Evolutionary conservation across 2,113 vertebrate species (phyloP), one percentile per base, ranked within the genome.

Genomic region (Brachyhypopomus occidentalis): DNA sequence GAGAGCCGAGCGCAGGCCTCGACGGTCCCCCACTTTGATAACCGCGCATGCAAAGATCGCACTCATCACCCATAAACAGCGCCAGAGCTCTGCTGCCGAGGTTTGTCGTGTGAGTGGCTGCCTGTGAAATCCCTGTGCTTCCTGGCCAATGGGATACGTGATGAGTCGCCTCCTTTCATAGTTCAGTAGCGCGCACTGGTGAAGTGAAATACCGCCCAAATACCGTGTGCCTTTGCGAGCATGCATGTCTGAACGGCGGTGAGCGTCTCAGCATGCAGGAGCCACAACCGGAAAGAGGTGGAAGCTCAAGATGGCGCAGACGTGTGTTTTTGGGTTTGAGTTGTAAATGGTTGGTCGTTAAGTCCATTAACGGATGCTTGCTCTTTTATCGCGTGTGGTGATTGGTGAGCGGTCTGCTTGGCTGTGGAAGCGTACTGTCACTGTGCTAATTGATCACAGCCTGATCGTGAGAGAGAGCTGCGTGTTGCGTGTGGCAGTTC

Each of bases 161-260:
- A 67, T 62, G 41, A 23, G 27, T 75, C 9, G 19, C 45, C 78
- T 78, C 74, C 59, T 56, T 58, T 79, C 75, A 60, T 56, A 77
- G 76, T 81, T 76, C 62, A 71, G 72, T n/a, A 74, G 69, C 59
- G 48, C 20, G 25, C 66, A 9, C 58, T 41, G 70, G 45, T 52
- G 66, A 72, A 78, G 38, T 25, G 12, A 88, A 85, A 85, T 78
- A 56, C 73, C 78, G 38, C 76, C 77, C 67, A 58, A n/a, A n/a
- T n/a, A n/a, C n/a, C n/a, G 72, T 80, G 72, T 70, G 19, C 23
- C 58, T 74, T 83, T 75, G 85, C 80, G 2, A 78, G 84, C 62
- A 34, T 52, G 45, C 64, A 55, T 36, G n/a, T 64, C 30, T 60
- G 73, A 80, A 86, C 71, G 63, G 59, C 27, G 64, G 38, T 6